Percentiles rank a stretch among this genome's conserved stretches.
Evolutionary conservation across 2,797 vertebrate species (phyloP).

Genomic region (Alectoris magna): DNA sequence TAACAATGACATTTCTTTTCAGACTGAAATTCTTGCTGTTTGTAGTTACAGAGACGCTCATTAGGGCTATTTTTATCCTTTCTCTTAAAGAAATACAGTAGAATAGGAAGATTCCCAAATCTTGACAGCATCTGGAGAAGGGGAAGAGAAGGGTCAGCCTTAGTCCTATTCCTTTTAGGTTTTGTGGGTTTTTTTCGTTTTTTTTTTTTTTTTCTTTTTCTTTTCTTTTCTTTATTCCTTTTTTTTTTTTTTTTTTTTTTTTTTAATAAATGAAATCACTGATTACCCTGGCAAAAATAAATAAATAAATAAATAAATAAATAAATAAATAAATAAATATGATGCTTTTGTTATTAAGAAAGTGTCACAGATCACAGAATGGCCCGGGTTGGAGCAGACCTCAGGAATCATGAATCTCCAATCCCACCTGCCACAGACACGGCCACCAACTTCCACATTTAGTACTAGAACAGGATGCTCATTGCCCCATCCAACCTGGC

Average conservation of each 20-base stretch:
- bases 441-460: too few species aligned
- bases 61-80: conserved; percentile 67
- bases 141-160: not conserved
- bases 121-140: not conserved
- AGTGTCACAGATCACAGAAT: not conserved
- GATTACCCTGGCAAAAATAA: not conserved
- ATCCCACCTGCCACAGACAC: too few species aligned
- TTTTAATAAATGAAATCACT: not conserved
- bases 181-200: too few species aligned
- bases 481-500: too few species aligned
- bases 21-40: conserved; percentile 60
- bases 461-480: too few species aligned
- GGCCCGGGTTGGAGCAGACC: too few species aligned
- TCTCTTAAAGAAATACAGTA: conserved; percentile 35
- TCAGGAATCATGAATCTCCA: too few species aligned
- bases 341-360: not conserved
- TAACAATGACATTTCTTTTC: conserved; percentile 49
- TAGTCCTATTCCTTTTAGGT: not conserved
- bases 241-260: not conserved
- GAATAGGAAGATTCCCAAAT: not conserved
- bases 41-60: conserved; percentile 54
- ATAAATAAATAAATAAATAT: too few species aligned
- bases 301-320: too few species aligned
- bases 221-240: not conserved
- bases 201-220: too few species aligned